Base-by-base conservation (phyloP, 2,888 invertebrate species). In the Enchytraeus crypticus region DNA sequence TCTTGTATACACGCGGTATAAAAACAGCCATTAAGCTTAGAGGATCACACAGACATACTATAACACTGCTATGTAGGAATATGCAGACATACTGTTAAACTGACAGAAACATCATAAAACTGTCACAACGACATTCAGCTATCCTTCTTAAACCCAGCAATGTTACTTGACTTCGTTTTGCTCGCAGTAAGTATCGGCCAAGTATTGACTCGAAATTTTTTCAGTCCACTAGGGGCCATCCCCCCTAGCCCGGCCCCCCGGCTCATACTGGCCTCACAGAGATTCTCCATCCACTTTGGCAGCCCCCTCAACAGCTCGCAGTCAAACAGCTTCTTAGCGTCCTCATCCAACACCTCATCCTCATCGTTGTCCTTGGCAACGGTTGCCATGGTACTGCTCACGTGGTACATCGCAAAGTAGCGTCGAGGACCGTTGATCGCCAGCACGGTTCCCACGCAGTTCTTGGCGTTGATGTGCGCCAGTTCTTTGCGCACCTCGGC, bases 351-450 rank as follows among this genome's bases (percentile, higher is more conserved):
- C 33, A 70, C 68, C 8, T 63, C 57, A n/a, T 67, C 65, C 2
- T 60, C 55, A 5, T 53, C 45, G 45, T 27, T 23, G 18, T n/a
- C 43, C 26, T 21, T 23, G 30, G 21, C n/a, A 34, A 23, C 8
- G 11, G 21, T 38, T 11, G 57, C 26, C 38, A 45, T 53, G 18
- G 45, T 34, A 4, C 47, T 53, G 29, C 59, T 62, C 8, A 59
- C 47, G 51, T 98, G 97, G 82, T 95, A 98, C 84, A 98, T 93
- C 79, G 93, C 96, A 83, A 93, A 97, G 83, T 97, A 96, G 81
- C 92, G 92, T 66, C 96, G 84, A 81, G 92, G 91, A 29, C 97
- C 96, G 81, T 97, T 97, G 66, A 98, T 82, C 1, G 95, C 89
- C 53, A 98, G 83, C 62, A 98, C 96, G 3, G 80, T 80, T 29